phyloP scores from a whole-genome alignment of 2,797 vertebrate genomes.

The Euthynnus affinis region DNA sequence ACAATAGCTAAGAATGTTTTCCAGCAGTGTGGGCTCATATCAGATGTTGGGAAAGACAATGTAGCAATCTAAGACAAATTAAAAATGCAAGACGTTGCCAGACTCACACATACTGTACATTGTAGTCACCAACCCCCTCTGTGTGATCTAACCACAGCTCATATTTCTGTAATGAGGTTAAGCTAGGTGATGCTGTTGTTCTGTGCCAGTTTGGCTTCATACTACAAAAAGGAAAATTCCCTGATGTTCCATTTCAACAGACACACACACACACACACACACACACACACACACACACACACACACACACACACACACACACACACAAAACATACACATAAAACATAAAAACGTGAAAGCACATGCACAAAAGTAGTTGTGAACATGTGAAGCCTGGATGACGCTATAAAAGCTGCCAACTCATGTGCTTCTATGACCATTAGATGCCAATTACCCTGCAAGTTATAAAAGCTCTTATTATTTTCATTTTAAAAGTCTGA shows the following conservation, averaged over 20 bases:
- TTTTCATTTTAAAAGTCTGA: too few species aligned
- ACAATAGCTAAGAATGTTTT: not conserved
- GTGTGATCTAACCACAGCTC: conserved; percentile 1
- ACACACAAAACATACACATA: not conserved
- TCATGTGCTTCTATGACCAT: not conserved
- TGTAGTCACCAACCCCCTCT: not conserved
- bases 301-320: not conserved
- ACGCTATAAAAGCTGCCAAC: not conserved
- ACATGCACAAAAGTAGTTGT: not conserved
- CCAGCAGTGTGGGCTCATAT: not conserved
- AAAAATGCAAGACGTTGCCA: not conserved
- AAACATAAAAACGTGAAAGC: too few species aligned
- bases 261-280: not conserved
- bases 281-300: not conserved
- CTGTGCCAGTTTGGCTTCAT: conserved; percentile 7
- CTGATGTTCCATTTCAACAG: conserved; percentile 3
- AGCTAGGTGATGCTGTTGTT: not conserved
- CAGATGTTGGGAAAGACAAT: not conserved
- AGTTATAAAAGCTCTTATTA: too few species aligned
- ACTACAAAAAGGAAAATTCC: conserved; percentile 21
- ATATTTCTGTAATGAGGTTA: conserved; percentile 32
- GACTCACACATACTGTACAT: not conserved
- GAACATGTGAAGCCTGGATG: not conserved
- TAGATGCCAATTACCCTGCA: not conserved
- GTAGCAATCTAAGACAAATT: not conserved